Evolutionary conservation across 1,140 invertebrate genomes (phyloP).

Genomic region (Anoplolepis gracilipes): DNA sequence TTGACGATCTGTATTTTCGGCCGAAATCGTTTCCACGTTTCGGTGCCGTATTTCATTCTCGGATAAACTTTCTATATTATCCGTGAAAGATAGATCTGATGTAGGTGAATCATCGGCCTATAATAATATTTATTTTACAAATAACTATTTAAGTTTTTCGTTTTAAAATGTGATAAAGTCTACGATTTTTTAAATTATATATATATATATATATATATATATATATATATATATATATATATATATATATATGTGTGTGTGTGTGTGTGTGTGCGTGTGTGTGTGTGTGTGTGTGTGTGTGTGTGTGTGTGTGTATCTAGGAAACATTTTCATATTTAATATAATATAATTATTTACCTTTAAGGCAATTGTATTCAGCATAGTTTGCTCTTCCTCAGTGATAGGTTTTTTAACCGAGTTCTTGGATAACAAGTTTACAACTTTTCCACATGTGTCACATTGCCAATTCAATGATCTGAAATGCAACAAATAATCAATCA

Average conservation of each 20-base stretch:
- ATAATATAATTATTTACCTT: constrained; percentile 76
- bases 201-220: no score
- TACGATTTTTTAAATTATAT: not conserved
- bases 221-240: no score
- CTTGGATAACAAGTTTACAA: constrained; percentile 82
- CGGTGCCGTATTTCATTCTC: constrained; percentile 80
- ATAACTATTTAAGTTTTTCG: not conserved
- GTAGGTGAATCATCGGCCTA: constrained; percentile 81
- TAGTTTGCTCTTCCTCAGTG: constrained; percentile 83
- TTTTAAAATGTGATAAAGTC: not conserved
- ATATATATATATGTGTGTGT: no score
- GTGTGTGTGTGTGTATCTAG: no score
- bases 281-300: no score
- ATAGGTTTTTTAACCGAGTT: constrained; percentile 80
- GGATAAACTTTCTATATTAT: constrained; percentile 54
- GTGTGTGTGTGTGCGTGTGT: no score
- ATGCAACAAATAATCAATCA: constrained; percentile 28
- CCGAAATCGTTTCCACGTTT: constrained; percentile 68
- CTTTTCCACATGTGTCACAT: constrained; percentile 83
- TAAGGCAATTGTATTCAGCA: constrained; percentile 84
- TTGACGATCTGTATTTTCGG: constrained; percentile 74
- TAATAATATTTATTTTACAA: constrained; percentile 46
- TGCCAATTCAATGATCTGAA: constrained; percentile 83
- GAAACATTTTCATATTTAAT: not conserved
- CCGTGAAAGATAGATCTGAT: constrained; percentile 68